Evolutionary conservation across 2,113 vertebrate species (phyloP).

Genomic region (Neodontobutis hainanensis): DNA sequence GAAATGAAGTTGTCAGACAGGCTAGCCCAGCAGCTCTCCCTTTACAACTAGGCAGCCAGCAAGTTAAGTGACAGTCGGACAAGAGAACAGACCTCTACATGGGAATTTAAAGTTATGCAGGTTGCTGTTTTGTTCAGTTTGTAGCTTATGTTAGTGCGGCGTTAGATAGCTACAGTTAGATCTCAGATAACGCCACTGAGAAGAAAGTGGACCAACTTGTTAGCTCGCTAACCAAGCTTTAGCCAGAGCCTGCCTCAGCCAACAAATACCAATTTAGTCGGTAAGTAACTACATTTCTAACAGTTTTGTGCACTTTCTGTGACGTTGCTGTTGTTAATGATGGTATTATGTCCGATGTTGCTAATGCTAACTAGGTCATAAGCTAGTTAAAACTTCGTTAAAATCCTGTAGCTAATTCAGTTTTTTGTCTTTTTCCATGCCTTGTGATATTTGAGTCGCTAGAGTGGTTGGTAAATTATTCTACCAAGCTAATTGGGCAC

Average conservation of each 20-base stretch:
- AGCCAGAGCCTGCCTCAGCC: constrained; percentile 52
- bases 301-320: constrained; percentile 18
- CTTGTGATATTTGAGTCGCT: neutral
- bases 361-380: constrained; percentile 61
- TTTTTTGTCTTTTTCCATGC: constrained; percentile 8
- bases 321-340: neutral
- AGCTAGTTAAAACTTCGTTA: constrained; percentile 54
- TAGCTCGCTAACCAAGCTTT: constrained; percentile 67
- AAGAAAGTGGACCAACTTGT: constrained; percentile 58
- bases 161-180: constrained; percentile 12
- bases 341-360: constrained; percentile 10
- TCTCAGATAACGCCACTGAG: constrained; percentile 28
- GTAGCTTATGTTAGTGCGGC: constrained; percentile 30
- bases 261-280: constrained; percentile 31
- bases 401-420: constrained; percentile 26
- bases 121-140: constrained; percentile 25
- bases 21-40: constrained; percentile 41
- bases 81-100: constrained; percentile 20
- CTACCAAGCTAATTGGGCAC: neutral
- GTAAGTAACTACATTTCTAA: constrained; percentile 51
- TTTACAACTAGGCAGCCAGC: constrained; percentile 40
- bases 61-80: constrained; percentile 40
- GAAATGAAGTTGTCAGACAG: constrained; percentile 74
- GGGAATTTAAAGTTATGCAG: constrained; percentile 45
- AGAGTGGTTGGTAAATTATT: neutral